Evolutionary conservation across 2,113 vertebrate species (phyloP).

Genomic region (Hippotragus niger): DNA sequence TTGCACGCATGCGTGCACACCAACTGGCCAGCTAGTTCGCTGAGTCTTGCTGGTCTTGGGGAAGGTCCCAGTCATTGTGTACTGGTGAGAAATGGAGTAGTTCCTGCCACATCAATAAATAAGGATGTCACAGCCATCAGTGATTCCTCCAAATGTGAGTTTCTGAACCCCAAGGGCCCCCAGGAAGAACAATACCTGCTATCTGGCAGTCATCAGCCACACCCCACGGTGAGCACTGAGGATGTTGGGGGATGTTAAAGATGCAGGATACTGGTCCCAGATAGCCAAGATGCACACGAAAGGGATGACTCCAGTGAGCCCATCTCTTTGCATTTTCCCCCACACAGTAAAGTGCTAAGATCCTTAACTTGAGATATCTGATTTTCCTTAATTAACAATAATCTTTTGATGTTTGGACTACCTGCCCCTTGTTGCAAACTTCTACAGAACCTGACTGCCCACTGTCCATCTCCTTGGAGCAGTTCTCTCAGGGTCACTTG

Average conservation of each 20-base stretch:
- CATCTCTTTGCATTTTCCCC: neutral
- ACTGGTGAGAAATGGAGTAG: neutral
- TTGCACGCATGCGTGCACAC: rapidly evolving
- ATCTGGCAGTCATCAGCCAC: neutral
- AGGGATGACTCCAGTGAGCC: neutral
- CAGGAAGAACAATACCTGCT: neutral
- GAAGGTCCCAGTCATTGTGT: too few species aligned
- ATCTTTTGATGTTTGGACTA: neutral
- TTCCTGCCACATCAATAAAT: neutral
- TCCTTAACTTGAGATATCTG: neutral
- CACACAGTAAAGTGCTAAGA: neutral
- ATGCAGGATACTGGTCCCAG: neutral
- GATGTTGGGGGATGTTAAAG: neutral
- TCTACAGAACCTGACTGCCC: neutral
- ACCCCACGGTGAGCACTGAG: neutral
- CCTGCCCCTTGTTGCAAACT: neutral
- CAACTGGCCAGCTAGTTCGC: neutral
- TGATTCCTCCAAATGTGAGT: neutral
- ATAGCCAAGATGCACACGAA: neutral
- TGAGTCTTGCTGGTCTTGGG: neutral
- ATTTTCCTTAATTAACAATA: neutral
- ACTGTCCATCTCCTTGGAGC: neutral
- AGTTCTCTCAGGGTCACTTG: neutral
- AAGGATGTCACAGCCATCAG: neutral
- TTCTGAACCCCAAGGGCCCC: neutral